phyloP scores from a whole-genome alignment of 2,888 invertebrate species.

The Acrobasis consociella region DNA sequence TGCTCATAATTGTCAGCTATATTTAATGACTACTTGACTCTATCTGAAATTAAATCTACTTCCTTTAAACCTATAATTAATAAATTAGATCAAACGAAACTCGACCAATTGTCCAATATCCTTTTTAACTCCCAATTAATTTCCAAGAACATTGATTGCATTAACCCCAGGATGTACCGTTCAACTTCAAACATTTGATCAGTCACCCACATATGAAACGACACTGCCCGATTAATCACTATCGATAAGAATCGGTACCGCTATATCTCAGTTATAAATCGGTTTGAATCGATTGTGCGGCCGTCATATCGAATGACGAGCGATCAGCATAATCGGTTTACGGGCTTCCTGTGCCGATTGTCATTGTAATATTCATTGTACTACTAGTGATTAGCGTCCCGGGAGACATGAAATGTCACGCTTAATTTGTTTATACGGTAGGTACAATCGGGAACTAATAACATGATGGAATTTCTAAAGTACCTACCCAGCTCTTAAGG shows the following conservation, averaged over 20 bases:
- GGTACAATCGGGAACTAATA: not conserved
- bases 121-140: slow-evolving; percentile 15
- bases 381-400: slow-evolving; percentile 73
- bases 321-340: slow-evolving; percentile 78
- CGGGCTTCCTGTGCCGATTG: slow-evolving; percentile 71
- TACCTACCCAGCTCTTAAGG: too few relatives aligned
- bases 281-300: slow-evolving; percentile 66
- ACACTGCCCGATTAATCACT: slow-evolving; percentile 40
- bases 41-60: not conserved
- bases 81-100: not conserved
- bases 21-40: not conserved
- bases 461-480: not conserved
- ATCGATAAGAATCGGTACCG: slow-evolving; percentile 61
- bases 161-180: slow-evolving; percentile 16
- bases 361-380: slow-evolving; percentile 72
- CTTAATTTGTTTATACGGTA: slow-evolving; percentile 54
- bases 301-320: slow-evolving; percentile 71
- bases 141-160: slow-evolving; percentile 9
- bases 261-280: slow-evolving; percentile 71
- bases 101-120: slow-evolving; percentile 15
- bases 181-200: slow-evolving; percentile 15
- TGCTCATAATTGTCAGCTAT: not conserved
- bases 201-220: slow-evolving; percentile 28
- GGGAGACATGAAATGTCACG: slow-evolving; percentile 52
- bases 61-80: slow-evolving; percentile 2